Base-by-base conservation (phyloP, 2,797 vertebrate genomes). In the Xerus rutilus region DNA sequence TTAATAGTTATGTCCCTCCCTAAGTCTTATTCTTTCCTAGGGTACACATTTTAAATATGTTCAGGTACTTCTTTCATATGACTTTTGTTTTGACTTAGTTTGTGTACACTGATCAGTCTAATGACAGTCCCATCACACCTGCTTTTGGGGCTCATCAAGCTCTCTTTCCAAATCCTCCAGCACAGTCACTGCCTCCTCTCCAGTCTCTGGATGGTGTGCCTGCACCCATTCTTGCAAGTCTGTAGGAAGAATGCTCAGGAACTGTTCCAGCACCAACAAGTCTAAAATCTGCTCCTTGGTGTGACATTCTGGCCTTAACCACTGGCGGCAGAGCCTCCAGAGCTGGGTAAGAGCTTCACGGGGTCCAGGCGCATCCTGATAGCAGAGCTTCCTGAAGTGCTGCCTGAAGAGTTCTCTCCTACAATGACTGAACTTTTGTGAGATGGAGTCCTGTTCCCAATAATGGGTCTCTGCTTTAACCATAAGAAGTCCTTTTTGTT, bases 281-380 rank as follows among this genome's bases (percentile, higher is more conserved):
- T 98, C 97, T 69, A 97, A 39, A 52, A 97, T 97, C 89, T 97
- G 96, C 92, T 97, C 97, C 88, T 97, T 97, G 82, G 96, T 95
- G 59, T 97, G 95, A 45, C 74, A 45, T 39, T 97, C 96, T 0
- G 97, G 97, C 74, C 91, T 89, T 65, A 97, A 94, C 97, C 97
- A 97, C 85, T 89, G 96, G 12, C 86, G 32, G 94, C 97, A 96
- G 5, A 96, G 94, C 32, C 93, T 92, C 86, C 95, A 67, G 52
- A 97, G 97, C 49, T 67, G 96, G 59, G 65, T 45, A 1, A 97
- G 94, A 9, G 96, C 97, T 49, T 97, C 96, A 0, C 95, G 74
- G 62, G 95, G 97, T 0, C 97, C 97, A 1, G 86, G 91, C 0
- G 92, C 62, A 0, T 97, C 97, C 64, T 28, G 93, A 49, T 96